phyloP scores from a whole-genome alignment of 2,888 invertebrate species.

The Archaeoteleia sp. region DNA sequence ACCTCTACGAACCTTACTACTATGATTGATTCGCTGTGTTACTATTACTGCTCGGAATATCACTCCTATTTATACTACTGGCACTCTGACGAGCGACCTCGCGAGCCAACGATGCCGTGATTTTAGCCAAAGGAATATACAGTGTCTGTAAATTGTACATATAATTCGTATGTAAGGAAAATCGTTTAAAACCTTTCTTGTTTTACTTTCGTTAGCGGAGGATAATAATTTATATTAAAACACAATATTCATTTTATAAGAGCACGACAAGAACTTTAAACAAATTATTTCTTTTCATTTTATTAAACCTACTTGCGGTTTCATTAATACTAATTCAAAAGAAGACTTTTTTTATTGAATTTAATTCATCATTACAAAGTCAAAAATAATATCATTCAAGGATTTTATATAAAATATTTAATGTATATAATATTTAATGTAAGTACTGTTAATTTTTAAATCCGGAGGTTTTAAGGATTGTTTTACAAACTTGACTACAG shows the following conservation, averaged over 20 bases:
- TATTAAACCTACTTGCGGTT: too few species aligned
- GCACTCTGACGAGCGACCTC: conserved; percentile 4
- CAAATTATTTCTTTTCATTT: too few species aligned
- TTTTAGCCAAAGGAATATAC: conserved; percentile 22
- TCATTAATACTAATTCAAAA: too few species aligned
- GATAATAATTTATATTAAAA: not conserved
- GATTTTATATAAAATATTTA: too few species aligned
- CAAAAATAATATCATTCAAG: too few species aligned
- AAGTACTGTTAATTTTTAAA: too few species aligned
- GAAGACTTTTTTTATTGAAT: too few species aligned
- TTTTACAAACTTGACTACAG: too few species aligned
- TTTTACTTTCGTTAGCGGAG: not conserved
- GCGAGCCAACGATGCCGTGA: conserved; percentile 1
- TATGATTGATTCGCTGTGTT: conserved; percentile 41
- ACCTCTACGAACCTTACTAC: conserved; percentile 38
- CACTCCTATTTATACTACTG: conserved; percentile 37
- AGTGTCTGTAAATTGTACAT: conserved; percentile 30
- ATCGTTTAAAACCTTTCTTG: conserved; percentile 11
- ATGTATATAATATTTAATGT: too few species aligned
- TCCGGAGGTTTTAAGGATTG: too few species aligned
- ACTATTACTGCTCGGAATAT: conserved; percentile 39
- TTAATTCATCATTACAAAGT: too few species aligned
- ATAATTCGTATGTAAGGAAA: conserved; percentile 34
- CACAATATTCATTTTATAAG: conserved; percentile 7
- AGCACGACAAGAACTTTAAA: too few species aligned